phyloP scores from a whole-genome alignment of 2,888 invertebrate species.

The Drosophila parthenogenetica region DNA sequence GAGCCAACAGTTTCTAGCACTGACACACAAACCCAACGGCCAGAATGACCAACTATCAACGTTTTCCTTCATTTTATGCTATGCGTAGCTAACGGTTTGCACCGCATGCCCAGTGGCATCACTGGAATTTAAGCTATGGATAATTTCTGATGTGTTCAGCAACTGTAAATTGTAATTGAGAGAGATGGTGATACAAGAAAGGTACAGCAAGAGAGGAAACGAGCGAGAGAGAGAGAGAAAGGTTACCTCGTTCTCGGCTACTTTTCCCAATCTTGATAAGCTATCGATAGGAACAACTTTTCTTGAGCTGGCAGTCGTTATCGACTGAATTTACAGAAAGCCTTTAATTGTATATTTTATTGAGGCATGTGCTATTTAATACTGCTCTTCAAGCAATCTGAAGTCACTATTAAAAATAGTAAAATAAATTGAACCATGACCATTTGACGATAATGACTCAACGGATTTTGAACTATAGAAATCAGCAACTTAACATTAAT shows the following conservation, averaged over 20 bases:
- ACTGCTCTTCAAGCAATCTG: too few species aligned
- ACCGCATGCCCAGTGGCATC: constrained; percentile 58
- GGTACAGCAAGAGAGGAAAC: too few species aligned
- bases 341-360: background rate
- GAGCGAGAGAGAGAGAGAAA: too few species aligned
- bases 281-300: background rate
- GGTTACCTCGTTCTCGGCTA: constrained; percentile 7
- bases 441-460: too few species aligned
- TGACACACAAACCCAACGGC: constrained; percentile 53
- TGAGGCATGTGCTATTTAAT: too few species aligned
- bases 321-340: background rate
- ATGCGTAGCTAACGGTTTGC: constrained; percentile 52
- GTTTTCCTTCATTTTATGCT: constrained; percentile 14
- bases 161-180: constrained; percentile 46
- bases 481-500: too few species aligned
- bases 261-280: constrained; percentile 13
- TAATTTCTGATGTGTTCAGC: constrained; percentile 33
- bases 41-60: constrained; percentile 21
- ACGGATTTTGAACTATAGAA: too few species aligned
- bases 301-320: background rate
- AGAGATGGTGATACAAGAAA: background rate
- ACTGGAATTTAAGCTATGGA: constrained; percentile 36
- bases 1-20: background rate
- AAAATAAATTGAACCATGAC: too few species aligned
- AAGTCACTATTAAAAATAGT: too few species aligned